Evolutionary conservation across 1,140 invertebrate species (phyloP), one percentile per base, ranked within the genome.

Genomic region (Bombus ignitus): DNA sequence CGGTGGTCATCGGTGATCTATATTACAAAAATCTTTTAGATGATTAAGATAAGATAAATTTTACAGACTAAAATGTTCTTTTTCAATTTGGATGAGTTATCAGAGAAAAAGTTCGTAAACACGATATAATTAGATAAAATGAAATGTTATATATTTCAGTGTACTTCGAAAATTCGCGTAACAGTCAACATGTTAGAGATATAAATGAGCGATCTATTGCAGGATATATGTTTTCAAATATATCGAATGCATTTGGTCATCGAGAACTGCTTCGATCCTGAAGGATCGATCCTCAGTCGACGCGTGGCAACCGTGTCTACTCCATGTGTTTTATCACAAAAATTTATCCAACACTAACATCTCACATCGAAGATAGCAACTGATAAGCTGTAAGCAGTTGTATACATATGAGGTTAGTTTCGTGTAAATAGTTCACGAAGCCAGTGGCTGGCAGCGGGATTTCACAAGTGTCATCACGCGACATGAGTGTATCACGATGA

Each of bases 401-500:
- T 12, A 15, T 10, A 72, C 68, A 72, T 15, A 85, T 85, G 83
- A 85, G 83, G 83, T 85, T 85, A 80, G 68, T 85, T 72, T 85
- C 35, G 35, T 53, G 25, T 39, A 80, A 42, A 32, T 85, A 85
- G 57, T 85, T 59, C 4, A 15, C 1, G 12, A 37, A 74, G 71
- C 62, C 44, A 72, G 79, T 75, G 59, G 70, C 39, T 37, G 32
- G 77, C 35, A 62, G 44, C 70, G n/a, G 22, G 71, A 66, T 37
- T 44, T 44, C 25, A 35, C 25, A 22, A 59, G 42, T 76, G 65
- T 70, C 72, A 39, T 59, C 68, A 66, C 68, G 57, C 88, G 85
- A 87, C 82, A 92, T 92, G 91, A 85, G 72, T 62, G 79, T 62
- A 72, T 76, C 85, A 81, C 81, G 80, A 95, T 88, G 86, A 95